Conservation (phyloP, 1,140 invertebrate species). For the Mamestra configurata region DNA sequence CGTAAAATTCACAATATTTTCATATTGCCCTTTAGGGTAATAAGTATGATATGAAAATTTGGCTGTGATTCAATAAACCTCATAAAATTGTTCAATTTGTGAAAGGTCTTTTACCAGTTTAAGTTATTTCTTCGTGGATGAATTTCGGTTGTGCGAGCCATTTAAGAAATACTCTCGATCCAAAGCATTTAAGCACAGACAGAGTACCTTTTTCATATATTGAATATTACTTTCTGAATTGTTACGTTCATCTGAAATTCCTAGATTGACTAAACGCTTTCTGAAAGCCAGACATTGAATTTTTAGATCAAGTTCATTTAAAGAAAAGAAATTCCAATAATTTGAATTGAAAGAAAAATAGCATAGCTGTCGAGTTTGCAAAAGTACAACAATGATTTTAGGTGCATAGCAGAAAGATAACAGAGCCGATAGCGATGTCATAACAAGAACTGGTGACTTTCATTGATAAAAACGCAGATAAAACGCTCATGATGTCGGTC, state of each 20-base stretch:
- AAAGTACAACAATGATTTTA: slow-evolving; percentile 12
- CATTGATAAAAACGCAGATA: slow-evolving; percentile 33
- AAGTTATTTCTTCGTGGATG: neutral
- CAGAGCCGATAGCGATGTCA: neutral
- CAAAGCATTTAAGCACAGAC: neutral
- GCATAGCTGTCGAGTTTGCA: neutral
- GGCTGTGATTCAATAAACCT: slow-evolving; percentile 17
- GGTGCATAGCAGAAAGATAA: slow-evolving; percentile 36
- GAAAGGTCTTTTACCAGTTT: slow-evolving; percentile 8
- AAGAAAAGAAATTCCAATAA: neutral
- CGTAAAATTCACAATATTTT: neutral
- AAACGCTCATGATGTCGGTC: neutral
- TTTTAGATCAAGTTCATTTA: too few species aligned
- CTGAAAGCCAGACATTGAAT: too few species aligned
- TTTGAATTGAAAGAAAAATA: slow-evolving; percentile 4
- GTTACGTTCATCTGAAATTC: too few species aligned
- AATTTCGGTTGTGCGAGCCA: neutral
- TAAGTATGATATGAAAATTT: slow-evolving; percentile 2
- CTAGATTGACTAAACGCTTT: too few species aligned
- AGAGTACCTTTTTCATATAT: neutral
- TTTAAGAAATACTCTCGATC: neutral
- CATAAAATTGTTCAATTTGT: slow-evolving; percentile 9
- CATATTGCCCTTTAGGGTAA: neutral
- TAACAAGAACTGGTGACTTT: slow-evolving; percentile 22
- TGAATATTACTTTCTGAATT: too few species aligned